phyloP scores from a whole-genome alignment of 2,113 vertebrate genomes.

The Glaucomys volans region DNA sequence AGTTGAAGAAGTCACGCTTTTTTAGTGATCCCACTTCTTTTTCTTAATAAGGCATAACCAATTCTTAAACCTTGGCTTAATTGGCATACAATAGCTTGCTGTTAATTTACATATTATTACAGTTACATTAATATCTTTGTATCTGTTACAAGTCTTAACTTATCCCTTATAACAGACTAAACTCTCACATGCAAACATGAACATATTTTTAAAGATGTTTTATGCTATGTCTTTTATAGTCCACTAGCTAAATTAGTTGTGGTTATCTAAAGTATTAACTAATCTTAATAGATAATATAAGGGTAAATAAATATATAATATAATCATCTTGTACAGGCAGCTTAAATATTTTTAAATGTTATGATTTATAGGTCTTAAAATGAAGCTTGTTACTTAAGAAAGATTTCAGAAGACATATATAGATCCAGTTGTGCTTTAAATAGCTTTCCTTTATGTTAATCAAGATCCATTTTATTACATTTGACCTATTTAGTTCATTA shows the following conservation, averaged over 20 bases:
- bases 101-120: neutral
- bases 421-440: neutral
- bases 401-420: neutral
- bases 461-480: conserved; percentile 19
- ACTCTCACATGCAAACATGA: conserved; percentile 49
- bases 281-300: neutral
- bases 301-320: conserved; percentile 50
- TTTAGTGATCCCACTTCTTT: neutral
- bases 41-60: conserved; percentile 17
- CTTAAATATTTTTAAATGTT: conserved; percentile 48
- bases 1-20: conserved; percentile 41
- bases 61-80: conserved; percentile 65
- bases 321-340: neutral
- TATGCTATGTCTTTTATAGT: conserved; percentile 44
- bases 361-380: conserved; percentile 41
- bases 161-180: conserved; percentile 54
- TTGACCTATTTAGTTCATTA: conserved; percentile 44
- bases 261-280: conserved; percentile 54
- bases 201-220: conserved; percentile 68
- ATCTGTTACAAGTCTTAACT: conserved; percentile 67
- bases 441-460: conserved; percentile 57
- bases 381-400: conserved; percentile 35
- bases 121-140: conserved; percentile 49
- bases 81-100: conserved; percentile 46
- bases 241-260: neutral